Conservation (phyloP, 2,888 invertebrate species). For the Nymphalis c-album region DNA sequence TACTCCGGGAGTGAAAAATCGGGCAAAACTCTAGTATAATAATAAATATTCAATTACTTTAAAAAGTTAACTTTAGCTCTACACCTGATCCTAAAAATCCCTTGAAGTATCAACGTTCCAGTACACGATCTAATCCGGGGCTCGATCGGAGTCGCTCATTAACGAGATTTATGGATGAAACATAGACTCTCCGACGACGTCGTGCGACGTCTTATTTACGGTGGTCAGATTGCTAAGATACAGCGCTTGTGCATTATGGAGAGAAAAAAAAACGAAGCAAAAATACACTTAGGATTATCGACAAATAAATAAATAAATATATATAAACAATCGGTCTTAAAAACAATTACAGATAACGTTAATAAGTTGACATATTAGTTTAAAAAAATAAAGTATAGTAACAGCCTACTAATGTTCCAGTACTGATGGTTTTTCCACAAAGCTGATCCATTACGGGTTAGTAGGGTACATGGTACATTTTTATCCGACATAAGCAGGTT, state of each 20-base stretch:
- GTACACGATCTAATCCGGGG: constrained; percentile 65
- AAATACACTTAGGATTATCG: not conserved
- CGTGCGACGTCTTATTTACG: constrained; percentile 73
- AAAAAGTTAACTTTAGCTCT: constrained; percentile 37
- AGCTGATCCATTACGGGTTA: no score
- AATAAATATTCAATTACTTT: constrained; percentile 3
- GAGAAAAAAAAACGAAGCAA: constrained; percentile 36
- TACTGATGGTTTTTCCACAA: no score
- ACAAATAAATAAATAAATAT: not conserved
- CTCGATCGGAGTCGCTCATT: constrained; percentile 75
- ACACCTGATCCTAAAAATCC: constrained; percentile 39
- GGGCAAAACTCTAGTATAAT: no score
- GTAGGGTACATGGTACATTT: no score
- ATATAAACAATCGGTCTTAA: no score
- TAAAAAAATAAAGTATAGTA: no score
- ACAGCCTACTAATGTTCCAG: no score
- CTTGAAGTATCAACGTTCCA: constrained; percentile 42
- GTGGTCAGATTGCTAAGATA: constrained; percentile 66
- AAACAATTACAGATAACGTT: no score
- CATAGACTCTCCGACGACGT: constrained; percentile 67
- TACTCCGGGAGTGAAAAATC: no score
- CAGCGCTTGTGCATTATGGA: constrained; percentile 48
- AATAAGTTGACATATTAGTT: no score
- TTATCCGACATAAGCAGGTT: no score
- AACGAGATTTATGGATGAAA: constrained; percentile 77